Conservation (phyloP, 2,888 invertebrate genomes). For the Dendrolimus houi region DNA sequence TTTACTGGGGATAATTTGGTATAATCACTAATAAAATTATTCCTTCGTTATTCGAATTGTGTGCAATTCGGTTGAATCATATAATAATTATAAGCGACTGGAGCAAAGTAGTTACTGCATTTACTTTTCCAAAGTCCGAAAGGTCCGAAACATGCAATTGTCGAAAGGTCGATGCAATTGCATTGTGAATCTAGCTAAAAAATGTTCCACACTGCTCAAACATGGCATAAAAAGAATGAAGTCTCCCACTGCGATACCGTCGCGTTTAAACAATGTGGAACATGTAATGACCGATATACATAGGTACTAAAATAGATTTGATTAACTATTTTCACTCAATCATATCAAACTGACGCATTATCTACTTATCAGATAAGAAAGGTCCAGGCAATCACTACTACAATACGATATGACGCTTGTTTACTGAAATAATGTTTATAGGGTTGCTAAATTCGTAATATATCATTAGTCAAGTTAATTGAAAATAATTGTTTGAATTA, state of each 20-base stretch:
- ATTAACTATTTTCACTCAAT: neutral
- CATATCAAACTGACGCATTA: neutral
- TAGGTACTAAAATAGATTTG: neutral
- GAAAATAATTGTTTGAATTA: too few species aligned
- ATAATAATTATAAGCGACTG: too few species aligned
- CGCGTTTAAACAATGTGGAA: slow-evolving; percentile 44
- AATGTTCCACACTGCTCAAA: slow-evolving; percentile 32
- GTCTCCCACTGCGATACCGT: slow-evolving; percentile 44
- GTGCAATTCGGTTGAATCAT: too few species aligned
- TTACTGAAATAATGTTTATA: neutral
- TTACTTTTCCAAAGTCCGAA: too few species aligned
- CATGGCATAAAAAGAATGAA: slow-evolving; percentile 13
- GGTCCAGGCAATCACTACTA: neutral
- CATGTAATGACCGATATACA: slow-evolving; percentile 5
- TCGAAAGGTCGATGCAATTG: too few species aligned
- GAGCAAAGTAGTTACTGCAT: too few species aligned
- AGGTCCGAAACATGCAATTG: too few species aligned
- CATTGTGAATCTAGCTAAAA: too few species aligned
- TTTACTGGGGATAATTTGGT: too few species aligned
- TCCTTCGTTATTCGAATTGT: too few species aligned
- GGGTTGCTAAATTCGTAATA: neutral
- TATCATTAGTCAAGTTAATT: too few species aligned
- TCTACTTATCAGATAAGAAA: neutral
- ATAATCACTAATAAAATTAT: too few species aligned
- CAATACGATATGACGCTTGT: neutral